Evolutionary conservation across 2,888 invertebrate genomes (phyloP), one percentile per base, ranked within the genome.

Genomic region (Nesidiocoris tenuis): DNA sequence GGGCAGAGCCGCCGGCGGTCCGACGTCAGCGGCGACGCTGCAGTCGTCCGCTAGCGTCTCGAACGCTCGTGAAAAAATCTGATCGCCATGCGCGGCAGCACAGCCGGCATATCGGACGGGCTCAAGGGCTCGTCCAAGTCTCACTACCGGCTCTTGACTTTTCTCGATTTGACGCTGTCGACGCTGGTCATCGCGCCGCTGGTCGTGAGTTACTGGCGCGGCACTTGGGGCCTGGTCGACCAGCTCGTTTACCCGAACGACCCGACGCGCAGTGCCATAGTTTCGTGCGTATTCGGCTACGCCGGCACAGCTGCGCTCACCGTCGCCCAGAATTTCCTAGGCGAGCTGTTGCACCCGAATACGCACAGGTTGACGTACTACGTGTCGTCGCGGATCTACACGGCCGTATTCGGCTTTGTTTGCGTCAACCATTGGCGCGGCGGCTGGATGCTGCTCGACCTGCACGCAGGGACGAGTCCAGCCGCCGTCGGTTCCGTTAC

Each of bases 351-450:
- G 16, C 86, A 89, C 82, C 92, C 93, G 2, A 90, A 92, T 80
- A 87, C 87, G 67, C 88, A 89, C 78, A 84, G 91, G 77, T 84
- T 91, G 74, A 86, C 88, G 67, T 93, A 89, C 83, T 92, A 91
- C 82, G 83, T 89, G 75, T 83, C 87, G 74, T 93, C 93, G 79
- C 85, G 94, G 74, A 79, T 90, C 24, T 94, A 93, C 83, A 94
- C 94, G 18, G 86, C 87, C 78, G 82, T 90, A 79, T 94, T 91
- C 82, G 93, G 90, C 7, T 87, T 91, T 80, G 90, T 91, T 78
- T 94, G 94, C 83, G 93, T 95, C 61, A 94, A 92, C 82, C 92
- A 92, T 77, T 95, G 95, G 95, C 87, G 94, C 7, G 95, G 95
- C 0, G 89, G 91, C 61, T 95, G 94, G 94, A 87, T 87, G 80